Conservation (phyloP, 2,113 vertebrate species). For the Romanogobio albipinnatus region DNA sequence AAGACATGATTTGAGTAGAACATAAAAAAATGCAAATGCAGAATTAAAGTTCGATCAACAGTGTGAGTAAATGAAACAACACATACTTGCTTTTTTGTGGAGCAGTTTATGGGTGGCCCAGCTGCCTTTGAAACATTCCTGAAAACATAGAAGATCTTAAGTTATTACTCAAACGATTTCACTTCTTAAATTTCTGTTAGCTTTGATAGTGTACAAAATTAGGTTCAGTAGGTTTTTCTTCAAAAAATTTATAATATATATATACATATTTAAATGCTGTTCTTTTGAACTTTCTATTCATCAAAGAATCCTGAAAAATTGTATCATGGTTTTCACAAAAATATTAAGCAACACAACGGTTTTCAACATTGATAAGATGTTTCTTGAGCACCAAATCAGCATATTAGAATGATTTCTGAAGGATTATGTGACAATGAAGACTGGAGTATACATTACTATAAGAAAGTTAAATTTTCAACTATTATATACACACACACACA, state of each 20-base stretch:
- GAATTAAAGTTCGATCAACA: not conserved
- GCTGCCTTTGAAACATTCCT: conserved; percentile 99
- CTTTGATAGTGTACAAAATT: conserved; percentile 2
- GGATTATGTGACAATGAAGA: not conserved
- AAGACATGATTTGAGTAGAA: not conserved
- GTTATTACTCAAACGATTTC: not conserved
- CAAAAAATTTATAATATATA: too few species aligned
- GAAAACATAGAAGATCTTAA: conserved; percentile 52
- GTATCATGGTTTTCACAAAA: not conserved
- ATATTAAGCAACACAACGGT: not conserved
- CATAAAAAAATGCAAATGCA: not conserved
- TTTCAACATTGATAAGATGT: not conserved
- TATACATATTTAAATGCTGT: too few species aligned
- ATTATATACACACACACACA: too few species aligned
- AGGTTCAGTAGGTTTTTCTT: not conserved
- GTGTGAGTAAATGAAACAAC: not conserved
- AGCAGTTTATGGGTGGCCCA: conserved; percentile 95
- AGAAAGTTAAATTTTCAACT: too few species aligned
- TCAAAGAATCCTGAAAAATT: not conserved
- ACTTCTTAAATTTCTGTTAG: not conserved
- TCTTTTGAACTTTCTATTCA: not conserved
- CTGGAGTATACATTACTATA: not conserved
- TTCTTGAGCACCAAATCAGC: not conserved
- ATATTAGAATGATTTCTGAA: not conserved
- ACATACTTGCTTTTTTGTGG: conserved; percentile 99